These are phyloP conservation scores for Hafferia zeledoni DNA, from an alignment of 2,797 vertebrate species.

Conservation along the genomic window DNA sequence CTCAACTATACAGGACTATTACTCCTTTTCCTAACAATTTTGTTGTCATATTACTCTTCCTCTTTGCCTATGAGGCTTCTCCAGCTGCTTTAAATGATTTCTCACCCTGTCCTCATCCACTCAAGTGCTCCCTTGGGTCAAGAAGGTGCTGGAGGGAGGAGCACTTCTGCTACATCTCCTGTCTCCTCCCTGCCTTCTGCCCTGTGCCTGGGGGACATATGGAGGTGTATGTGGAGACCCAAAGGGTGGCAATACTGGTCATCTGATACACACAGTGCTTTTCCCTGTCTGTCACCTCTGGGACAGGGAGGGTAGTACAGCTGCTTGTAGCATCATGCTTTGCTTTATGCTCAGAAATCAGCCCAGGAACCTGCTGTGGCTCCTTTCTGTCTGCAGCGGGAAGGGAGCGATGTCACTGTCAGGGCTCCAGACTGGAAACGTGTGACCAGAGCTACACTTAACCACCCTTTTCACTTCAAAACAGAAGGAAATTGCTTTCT, in stretches of 20 bases:
- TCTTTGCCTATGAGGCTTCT: background rate
- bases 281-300: background rate
- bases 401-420: background rate
- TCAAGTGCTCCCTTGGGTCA: background rate
- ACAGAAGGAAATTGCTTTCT: background rate
- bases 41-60: background rate
- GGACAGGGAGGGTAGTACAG: background rate
- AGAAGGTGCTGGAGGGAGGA: background rate
- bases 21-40: background rate
- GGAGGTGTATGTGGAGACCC: fast-evolving
- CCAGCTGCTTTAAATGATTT: background rate
- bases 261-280: background rate
- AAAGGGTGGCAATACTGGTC: too few species aligned
- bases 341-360: background rate
- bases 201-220: background rate
- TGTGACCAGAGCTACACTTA: background rate
- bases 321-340: background rate
- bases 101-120: background rate
- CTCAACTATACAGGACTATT: background rate
- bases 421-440: background rate
- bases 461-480: background rate
- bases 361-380: too few species aligned
- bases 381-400: background rate
- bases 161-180: background rate
- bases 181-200: background rate